Conservation (phyloP, 2,888 invertebrate species). For the Hemicrepidius hirtus region DNA sequence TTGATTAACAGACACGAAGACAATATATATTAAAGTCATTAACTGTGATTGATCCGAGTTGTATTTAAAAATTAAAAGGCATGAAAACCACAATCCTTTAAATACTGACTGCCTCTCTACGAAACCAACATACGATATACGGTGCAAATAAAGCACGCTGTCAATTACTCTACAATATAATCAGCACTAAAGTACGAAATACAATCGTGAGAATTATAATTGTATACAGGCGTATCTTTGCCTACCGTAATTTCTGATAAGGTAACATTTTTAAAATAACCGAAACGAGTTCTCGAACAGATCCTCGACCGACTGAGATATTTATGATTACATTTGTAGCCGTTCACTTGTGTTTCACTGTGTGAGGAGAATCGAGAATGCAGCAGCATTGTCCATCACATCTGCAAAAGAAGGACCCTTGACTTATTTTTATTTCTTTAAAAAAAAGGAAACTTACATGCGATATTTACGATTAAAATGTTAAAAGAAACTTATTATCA, state of each 20-base stretch:
- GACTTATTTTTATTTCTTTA: not conserved
- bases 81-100: conserved; percentile 32
- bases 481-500: too few relatives aligned
- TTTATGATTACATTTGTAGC: conserved; percentile 70
- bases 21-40: too few relatives aligned
- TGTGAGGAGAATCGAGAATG: conserved; percentile 69
- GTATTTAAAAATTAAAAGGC: conserved; percentile 28
- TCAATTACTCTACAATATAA: conserved; percentile 69
- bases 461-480: too few relatives aligned
- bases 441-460: too few relatives aligned
- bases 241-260: conserved; percentile 69
- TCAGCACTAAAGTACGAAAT: conserved; percentile 66
- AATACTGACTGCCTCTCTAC: conserved; percentile 33
- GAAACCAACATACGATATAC: conserved; percentile 33
- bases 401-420: conserved; percentile 54
- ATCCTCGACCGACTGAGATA: conserved; percentile 66
- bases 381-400: conserved; percentile 68
- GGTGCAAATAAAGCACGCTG: conserved; percentile 63
- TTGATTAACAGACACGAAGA: not conserved
- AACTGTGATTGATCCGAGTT: conserved; percentile 7
- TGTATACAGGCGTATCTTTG: conserved; percentile 67
- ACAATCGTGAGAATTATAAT: conserved; percentile 68
- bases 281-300: conserved; percentile 67
- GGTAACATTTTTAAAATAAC: conserved; percentile 67
- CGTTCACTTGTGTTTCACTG: conserved; percentile 69